A percentile compares a stretch with the other conserved stretches of the same genome.
These are phyloP conservation scores for Eulithis prunata DNA, from an alignment of 2,888 invertebrate species.

Conservation along the genomic window DNA sequence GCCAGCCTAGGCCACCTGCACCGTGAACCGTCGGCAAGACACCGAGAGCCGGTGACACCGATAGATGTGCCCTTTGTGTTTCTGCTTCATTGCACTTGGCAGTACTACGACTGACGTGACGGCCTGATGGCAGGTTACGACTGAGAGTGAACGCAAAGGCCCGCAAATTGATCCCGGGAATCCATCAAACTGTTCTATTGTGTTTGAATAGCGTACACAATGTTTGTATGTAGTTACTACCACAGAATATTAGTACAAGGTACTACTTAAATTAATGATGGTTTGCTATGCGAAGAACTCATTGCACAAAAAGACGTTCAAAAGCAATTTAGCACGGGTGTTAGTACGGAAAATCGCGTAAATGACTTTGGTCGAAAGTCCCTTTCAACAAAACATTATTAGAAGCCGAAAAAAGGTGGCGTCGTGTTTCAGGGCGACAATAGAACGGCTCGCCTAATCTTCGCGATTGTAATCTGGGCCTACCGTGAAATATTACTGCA, in stretches of 20 bases:
- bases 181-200: slow-evolving; percentile 34
- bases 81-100: slow-evolving; percentile 45
- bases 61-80: slow-evolving; percentile 44
- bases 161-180: slow-evolving; percentile 34
- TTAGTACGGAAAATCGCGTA: slow-evolving; percentile 19
- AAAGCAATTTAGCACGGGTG: slow-evolving; percentile 21
- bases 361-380: slow-evolving; percentile 31
- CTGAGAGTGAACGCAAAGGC: slow-evolving; percentile 18
- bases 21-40: slow-evolving; percentile 26
- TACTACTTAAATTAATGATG: no score
- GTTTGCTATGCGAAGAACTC: slow-evolving; percentile 8
- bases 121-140: slow-evolving; percentile 31
- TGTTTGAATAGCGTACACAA: slow-evolving; percentile 10
- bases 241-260: no score
- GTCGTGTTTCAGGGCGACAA: slow-evolving; percentile 46
- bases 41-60: slow-evolving; percentile 39
- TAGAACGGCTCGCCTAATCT: slow-evolving; percentile 46
- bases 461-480: slow-evolving; percentile 42
- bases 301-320: slow-evolving; percentile 7
- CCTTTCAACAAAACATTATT: slow-evolving; percentile 36
- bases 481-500: slow-evolving; percentile 47
- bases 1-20: slow-evolving; percentile 55
- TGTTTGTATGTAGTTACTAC: slow-evolving; percentile 4
- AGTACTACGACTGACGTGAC: slow-evolving; percentile 37
- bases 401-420: slow-evolving; percentile 39